Base-by-base conservation (phyloP, 2,113 vertebrate genomes). In the Elanus axillaris region DNA sequence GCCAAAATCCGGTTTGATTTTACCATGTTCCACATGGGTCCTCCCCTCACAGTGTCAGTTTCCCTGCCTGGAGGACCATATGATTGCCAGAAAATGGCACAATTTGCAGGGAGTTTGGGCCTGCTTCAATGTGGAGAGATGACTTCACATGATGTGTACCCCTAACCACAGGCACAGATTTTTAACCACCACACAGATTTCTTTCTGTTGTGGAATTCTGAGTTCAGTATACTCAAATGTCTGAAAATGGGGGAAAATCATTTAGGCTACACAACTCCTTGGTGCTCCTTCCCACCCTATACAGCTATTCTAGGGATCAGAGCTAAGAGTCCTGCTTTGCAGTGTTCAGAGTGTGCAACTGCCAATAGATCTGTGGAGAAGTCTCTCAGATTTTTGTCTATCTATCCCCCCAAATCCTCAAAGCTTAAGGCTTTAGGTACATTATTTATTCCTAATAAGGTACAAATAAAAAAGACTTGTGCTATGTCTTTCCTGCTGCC, bases 141-240 rank as follows among this genome's bases (percentile, higher is more conserved):
- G 34, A 52, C 34, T 52, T 20, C 15, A 6, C 0, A 0, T n/a
- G 34, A 31, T 14, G 29, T n/a, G 16, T 69, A 43, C 4, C 9
- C 32, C 22, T 50, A 40, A 79, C 43, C 60, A 31, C 19, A 47
- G 67, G 25, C 21, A 80, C 26, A 53, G 52, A 16, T 53, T 53
- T 27, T 52, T 52, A 52, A 52, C 26, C 50, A 52, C 26, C 50
- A 52, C 50, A 52, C 50, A 27, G 50, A 29, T 29, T 59, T 22
- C 42, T 50, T 50, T 42, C 36, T 60, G 12, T n/a, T 31, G 55
- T 50, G 31, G n/a, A 83, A 59, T 48, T 60, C 50, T 60, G 55
- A 42, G 43, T 69, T 50, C 29, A 71, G 14, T 60, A 50, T 34
- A 72, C 15, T 52, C 56, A 72, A 19, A 55, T 56, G 23, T 66